Evolutionary conservation across 2,113 vertebrate species (phyloP), one percentile per base, ranked within the genome.

Genomic region (Leptobrachium leishanense): DNA sequence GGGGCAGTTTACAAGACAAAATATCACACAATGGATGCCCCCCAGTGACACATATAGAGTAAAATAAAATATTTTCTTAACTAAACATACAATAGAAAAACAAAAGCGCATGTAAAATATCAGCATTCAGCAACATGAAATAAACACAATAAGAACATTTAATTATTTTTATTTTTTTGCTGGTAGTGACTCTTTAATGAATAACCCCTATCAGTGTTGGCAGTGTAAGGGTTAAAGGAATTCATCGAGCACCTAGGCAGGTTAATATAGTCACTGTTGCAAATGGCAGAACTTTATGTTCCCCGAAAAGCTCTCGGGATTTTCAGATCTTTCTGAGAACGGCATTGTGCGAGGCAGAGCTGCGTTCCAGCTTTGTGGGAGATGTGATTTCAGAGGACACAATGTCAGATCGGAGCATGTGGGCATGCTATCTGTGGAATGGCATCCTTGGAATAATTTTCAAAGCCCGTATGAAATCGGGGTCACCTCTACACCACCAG

Each of bases 361-460:
- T 13, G 31, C 76, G 5, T 40, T 15, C 39, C 55, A 41, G 57
- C 57, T 42, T 20, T 67, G 64, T 59, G 2, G 12, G 59, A 53
- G 69, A 67, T 55, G 46, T 66, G 59, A 79, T 79, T 66, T 64
- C 77, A 73, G 39, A 54, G 53, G 77, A 57, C 70, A 67, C 77
- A 42, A 50, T 72, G 69, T 65, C 59, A 64, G 55, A 71, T 8
- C 15, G 8, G 55, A 78, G 44, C 57, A 64, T 78, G 76, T 72
- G 39, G 43, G 44, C 40, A 54, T 31, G 59, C 44, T 72, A 79
- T 79, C 43, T 42, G 39, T 10, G 63, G 77, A 73, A 79, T 79
- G 77, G 77, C 72, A 79, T 79, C 70, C 43, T 10, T 73, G 63
- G 7, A 57, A 46, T 73, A 62, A 73, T 44, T 15, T 70, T 62